Evolutionary conservation across 2,888 invertebrate genomes (phyloP), one percentile per base, ranked within the genome.

Genomic region (Dioctria linearis): DNA sequence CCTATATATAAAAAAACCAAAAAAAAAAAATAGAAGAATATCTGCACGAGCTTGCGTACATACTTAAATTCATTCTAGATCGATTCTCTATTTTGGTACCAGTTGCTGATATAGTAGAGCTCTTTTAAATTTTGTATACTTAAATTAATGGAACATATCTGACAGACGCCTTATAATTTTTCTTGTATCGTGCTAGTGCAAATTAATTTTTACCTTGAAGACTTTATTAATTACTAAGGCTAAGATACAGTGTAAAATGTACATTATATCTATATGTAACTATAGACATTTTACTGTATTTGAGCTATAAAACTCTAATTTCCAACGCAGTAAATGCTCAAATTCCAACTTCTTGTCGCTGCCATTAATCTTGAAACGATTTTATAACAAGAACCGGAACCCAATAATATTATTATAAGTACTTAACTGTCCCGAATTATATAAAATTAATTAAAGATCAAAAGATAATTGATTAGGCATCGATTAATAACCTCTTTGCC

Each of bases 391-490:
- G 71, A 80, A 80, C 80, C 80, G 73, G 80, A 80, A 80, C 80
- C 78, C 49, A 43, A 43, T 54, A 67, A 69, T 39, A 67, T 46
- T 43, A 79, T 57, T 25, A 25, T 25, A 25, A 25, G 25, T 25
- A 25, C 25, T 25, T 57, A 81, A 81, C 81, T 82, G 82, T 82
- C 59, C 80, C 80, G 81, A 82, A 81, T 81, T 81, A 81, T 86
- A 86, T 86, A 87, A 88, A 88, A 88, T 88, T 88, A 88, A 88
- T 88, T 88, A 88, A 88, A 88, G 88, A 88, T 88, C 84, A 86
- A 86, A 87, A 88, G 88, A 88, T 88, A 88, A 88, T 88, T 88
- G 88, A 88, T 88, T 88, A 88, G 87, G 85, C 86, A 85, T 85
- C 88, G 88, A 88, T 88, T 87, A 88, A 88, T 88, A 86, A 84